Evolutionary conservation across 1,140 invertebrate genomes (phyloP).

Genomic region (Ridgeia piscesae): DNA sequence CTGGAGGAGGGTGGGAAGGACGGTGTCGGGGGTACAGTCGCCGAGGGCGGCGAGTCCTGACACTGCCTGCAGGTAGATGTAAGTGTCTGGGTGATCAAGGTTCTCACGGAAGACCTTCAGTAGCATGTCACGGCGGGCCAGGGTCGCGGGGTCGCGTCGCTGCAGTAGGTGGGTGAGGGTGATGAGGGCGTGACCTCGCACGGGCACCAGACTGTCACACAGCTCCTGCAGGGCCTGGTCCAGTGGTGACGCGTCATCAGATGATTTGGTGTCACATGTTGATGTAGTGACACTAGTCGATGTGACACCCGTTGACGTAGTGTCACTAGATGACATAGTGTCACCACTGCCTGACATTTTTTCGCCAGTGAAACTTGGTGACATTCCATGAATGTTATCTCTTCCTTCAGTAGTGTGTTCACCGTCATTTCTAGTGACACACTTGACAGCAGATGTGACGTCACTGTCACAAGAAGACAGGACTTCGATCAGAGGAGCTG

Average conservation of each 20-base stretch:
- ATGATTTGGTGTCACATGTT: slow-evolving; percentile 50
- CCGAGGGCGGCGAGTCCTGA: slow-evolving; percentile 73
- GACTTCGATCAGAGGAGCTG: neutral
- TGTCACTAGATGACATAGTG: slow-evolving; percentile 52
- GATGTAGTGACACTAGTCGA: too few relatives aligned
- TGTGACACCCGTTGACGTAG: too few relatives aligned
- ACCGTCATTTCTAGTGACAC: neutral
- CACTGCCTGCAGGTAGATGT: slow-evolving; percentile 78
- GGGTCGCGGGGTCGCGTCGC: slow-evolving; percentile 65
- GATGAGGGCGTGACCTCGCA: slow-evolving; percentile 78
- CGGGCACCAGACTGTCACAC: slow-evolving; percentile 74
- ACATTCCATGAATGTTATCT: neutral
- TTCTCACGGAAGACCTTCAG: slow-evolving; percentile 66
- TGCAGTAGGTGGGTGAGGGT: slow-evolving; percentile 73
- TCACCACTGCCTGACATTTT: slow-evolving; percentile 30
- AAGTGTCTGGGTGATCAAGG: slow-evolving; percentile 78
- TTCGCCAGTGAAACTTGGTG: neutral
- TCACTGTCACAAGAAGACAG: neutral
- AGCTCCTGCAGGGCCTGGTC: slow-evolving; percentile 66
- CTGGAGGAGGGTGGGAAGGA: slow-evolving; percentile 68
- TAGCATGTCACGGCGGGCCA: slow-evolving; percentile 69
- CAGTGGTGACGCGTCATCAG: slow-evolving; percentile 23
- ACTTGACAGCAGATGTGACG: neutral
- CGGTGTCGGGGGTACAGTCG: slow-evolving; percentile 67
- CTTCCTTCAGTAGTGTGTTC: neutral